Conservation (phyloP, 2,797 vertebrate species). For the Paedocypris micromegethes region DNA sequence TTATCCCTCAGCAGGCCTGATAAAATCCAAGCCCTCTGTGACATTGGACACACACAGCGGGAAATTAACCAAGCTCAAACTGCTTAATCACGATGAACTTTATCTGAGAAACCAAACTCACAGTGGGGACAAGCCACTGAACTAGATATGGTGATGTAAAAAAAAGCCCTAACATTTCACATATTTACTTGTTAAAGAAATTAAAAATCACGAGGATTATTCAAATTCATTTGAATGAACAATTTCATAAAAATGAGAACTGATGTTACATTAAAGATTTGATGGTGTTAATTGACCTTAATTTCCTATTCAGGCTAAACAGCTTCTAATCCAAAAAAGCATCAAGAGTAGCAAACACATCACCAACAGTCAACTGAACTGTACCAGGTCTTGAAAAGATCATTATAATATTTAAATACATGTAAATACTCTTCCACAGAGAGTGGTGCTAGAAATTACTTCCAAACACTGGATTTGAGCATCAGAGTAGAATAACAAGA, state of each 20-base stretch:
- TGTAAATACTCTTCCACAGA: conserved; percentile 21
- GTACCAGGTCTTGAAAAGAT: conserved; percentile 14
- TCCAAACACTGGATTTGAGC: too few relatives aligned
- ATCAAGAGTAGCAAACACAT: conserved; percentile 12
- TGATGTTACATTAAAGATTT: too few relatives aligned
- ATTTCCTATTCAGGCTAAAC: background rate
- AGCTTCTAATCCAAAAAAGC: conserved; percentile 19
- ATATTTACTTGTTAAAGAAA: too few relatives aligned
- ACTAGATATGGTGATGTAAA: background rate
- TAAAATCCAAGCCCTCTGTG: conserved; percentile 6
- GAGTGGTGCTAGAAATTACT: background rate
- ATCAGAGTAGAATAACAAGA: too few relatives aligned
- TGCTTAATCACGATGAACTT: conserved; percentile 16
- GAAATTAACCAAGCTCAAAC: conserved; percentile 28
- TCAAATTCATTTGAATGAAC: too few relatives aligned
- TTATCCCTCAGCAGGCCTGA: conserved; percentile 23
- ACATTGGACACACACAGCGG: conserved; percentile 22
- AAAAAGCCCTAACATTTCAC: too few relatives aligned
- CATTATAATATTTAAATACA: background rate
- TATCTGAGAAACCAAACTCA: conserved; percentile 16
- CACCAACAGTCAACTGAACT: conserved; percentile 8
- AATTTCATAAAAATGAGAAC: too few relatives aligned
- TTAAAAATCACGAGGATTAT: too few relatives aligned
- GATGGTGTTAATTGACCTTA: too few relatives aligned
- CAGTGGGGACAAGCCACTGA: background rate